A percentile compares a stretch with the other conserved stretches of the same genome.
phyloP scores from a whole-genome alignment of 2,888 invertebrate species.

The Drosophila niveifrons region DNA sequence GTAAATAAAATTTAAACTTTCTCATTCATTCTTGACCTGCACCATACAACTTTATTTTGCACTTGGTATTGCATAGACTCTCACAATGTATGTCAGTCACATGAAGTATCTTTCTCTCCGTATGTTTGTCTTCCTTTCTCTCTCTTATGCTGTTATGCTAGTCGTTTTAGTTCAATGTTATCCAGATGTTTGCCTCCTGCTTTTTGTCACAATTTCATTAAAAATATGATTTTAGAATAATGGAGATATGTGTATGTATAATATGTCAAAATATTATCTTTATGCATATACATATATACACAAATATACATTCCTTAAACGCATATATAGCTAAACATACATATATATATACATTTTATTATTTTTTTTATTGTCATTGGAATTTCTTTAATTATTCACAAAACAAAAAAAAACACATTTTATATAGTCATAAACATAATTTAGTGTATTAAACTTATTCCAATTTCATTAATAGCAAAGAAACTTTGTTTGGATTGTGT shows the following conservation, averaged over 20 bases:
- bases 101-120: neutral
- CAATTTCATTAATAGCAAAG: neutral
- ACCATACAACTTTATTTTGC: conserved; percentile 1
- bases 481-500: neutral
- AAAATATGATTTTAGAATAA: conserved; percentile 24
- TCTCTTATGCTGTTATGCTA: conserved; percentile 3
- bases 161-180: neutral
- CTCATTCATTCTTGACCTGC: conserved; percentile 35
- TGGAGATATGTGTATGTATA: neutral
- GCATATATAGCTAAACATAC: neutral
- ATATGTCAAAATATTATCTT: neutral
- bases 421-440: neutral
- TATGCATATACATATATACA: neutral
- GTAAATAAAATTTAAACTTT: neutral
- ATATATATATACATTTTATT: neutral
- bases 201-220: conserved; percentile 30
- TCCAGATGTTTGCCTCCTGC: neutral
- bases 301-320: conserved; percentile 4
- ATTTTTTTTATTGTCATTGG: neutral
- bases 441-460: neutral
- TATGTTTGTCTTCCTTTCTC: conserved; percentile 3
- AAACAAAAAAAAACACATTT: neutral
- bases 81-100: neutral
- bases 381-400: conserved; percentile 1
- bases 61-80: neutral